phyloP scores from a whole-genome alignment of 53 echinoderm and acorn worm species.

The Mesocentrotus franciscanus region DNA sequence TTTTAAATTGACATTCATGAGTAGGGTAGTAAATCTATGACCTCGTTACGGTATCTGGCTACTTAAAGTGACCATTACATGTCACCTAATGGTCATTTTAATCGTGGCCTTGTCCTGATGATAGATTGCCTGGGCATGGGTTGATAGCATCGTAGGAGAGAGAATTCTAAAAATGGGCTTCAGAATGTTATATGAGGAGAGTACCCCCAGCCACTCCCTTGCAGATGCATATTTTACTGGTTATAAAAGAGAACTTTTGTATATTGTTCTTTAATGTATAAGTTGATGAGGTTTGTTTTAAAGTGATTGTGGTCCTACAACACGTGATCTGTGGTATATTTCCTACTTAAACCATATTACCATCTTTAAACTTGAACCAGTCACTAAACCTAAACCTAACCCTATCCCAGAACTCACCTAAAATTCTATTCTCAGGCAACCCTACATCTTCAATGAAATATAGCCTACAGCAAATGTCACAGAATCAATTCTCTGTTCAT shows the following conservation, averaged over 20 bases:
- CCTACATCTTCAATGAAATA: no score
- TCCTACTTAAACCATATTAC: no score
- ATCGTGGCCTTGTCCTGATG: not conserved
- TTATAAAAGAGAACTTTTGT: not conserved
- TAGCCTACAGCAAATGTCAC: no score
- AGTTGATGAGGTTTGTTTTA: not conserved
- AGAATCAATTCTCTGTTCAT: no score
- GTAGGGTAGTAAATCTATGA: not conserved
- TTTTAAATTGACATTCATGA: conserved; percentile 1
- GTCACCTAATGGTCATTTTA: conserved; percentile 35
- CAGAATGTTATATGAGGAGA: not conserved
- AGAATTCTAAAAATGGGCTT: not conserved
- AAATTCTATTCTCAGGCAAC: no score
- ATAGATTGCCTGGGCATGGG: not conserved
- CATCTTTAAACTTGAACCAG: no score
- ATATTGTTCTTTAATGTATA: not conserved
- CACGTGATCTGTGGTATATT: no score
- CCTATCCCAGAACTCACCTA: no score
- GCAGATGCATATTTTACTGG: not conserved
- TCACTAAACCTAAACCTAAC: no score
- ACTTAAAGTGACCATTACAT: not conserved
- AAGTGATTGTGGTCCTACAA: not conserved
- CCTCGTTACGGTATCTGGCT: not conserved
- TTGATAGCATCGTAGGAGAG: not conserved
- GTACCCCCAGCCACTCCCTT: not conserved